Evolutionary conservation across 2,797 vertebrate genomes (phyloP).

Genomic region (Phoebastria nigripes): DNA sequence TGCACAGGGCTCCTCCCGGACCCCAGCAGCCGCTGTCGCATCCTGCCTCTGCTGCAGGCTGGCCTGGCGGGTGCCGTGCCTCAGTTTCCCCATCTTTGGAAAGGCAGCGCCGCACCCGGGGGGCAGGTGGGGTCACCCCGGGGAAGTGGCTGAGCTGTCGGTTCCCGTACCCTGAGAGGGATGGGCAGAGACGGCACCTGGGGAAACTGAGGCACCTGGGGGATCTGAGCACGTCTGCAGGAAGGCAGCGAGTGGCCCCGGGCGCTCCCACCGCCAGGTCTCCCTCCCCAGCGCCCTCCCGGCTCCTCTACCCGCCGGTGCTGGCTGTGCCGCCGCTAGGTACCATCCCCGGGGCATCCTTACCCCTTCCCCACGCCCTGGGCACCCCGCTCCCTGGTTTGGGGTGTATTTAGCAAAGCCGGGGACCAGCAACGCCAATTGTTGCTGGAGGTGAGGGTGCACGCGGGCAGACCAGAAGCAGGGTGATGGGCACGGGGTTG

Average conservation of each 20-base stretch:
- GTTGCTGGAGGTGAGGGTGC: background rate
- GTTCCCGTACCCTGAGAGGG: background rate
- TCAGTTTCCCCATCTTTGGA: background rate
- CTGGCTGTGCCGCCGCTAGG: background rate
- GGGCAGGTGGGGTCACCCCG: background rate
- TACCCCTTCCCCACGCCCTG: background rate
- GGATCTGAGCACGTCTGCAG: background rate
- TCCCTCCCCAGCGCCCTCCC: background rate
- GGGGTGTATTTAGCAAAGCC: background rate
- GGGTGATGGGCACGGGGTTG: background rate
- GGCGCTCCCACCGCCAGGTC: accelerated
- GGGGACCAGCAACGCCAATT: background rate
- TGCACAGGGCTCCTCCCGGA: background rate
- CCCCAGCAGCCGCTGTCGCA: accelerated
- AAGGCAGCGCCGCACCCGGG: background rate
- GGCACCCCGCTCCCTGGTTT: accelerated
- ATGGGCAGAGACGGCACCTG: accelerated
- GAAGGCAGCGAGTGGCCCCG: background rate
- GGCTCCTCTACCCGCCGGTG: accelerated
- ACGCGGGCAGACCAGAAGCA: background rate
- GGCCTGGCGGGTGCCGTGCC: background rate
- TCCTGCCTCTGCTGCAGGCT: background rate
- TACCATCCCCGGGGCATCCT: background rate
- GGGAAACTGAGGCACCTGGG: background rate
- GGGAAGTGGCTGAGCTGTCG: background rate